Evolutionary conservation across 2,797 vertebrate species (phyloP), one percentile per base, ranked within the genome.

Genomic region (Enteromius trimaculatus): DNA sequence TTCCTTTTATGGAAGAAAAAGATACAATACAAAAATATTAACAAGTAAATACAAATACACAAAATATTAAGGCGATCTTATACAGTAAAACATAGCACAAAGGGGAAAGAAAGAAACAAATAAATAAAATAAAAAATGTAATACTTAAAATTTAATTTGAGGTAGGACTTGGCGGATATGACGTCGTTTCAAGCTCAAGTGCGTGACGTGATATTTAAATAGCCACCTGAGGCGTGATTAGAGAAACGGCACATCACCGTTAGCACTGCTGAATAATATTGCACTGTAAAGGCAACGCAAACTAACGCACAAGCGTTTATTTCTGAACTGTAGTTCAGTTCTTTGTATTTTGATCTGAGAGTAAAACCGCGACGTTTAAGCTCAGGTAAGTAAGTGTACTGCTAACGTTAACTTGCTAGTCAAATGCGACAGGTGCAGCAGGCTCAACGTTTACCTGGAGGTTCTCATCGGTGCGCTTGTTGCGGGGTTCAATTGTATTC

Each of bases 141-240:
- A 31, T 31, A 31, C 29, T 29, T 29, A 1, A 29, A 29, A 29
- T 29, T 29, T 29, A 29, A 29, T 65, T 34, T 65, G 19, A 66
- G 34, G 34, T 37, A 70, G 3, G 0, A 6, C 17, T 74, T 37
- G 3, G 11, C 77, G 77, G 77, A 66, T 65, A 49, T 78, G 77
- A 78, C 60, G 77, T 66, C 19, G 3, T 31, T 65, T 58, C 26
- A 49, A 9, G 26, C 19, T n/a, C 26, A 37, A 78, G 60, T 34
- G 77, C 23, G 60, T 66, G 42, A 66, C 42, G 77, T 66, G 13
- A 31, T 51, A 34, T 64, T 78, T 65, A 78, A 78, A 78, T 21
- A 49, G 60, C 23, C 77, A 64, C 77, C 77, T 66, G 23, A 66
- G 19, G 60, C 3, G 3, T 65, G 26, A 49, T 77, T 21, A 58